Percentiles rank a stretch among this genome's conserved stretches.
Conservation (phyloP, 2,113 vertebrate genomes). For the Saguinus midas region DNA sequence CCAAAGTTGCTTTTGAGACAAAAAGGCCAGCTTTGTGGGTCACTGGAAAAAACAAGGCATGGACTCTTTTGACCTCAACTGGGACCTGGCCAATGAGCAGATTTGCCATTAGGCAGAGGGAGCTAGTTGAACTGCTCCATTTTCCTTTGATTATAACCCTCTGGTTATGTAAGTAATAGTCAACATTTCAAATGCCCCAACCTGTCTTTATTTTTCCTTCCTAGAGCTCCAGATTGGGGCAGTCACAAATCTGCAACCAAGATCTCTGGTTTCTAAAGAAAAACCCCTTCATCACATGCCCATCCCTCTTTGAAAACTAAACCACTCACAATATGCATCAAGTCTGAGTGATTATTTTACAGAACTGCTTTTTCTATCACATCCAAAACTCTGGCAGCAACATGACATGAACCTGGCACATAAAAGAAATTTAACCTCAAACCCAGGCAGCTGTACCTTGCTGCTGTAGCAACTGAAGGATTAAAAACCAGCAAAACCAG, state of each 20-base stretch:
- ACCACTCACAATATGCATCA: not conserved
- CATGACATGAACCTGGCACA: constrained; percentile 19
- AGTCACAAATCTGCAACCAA: not conserved
- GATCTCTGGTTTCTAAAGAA: not conserved
- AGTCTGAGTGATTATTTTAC: not conserved
- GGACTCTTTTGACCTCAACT: not conserved
- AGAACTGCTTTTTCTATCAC: constrained; percentile 11
- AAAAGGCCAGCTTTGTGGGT: not conserved
- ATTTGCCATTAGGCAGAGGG: not conserved
- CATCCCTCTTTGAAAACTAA: not conserved
- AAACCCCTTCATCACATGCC: not conserved
- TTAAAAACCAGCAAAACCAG: constrained; percentile 21
- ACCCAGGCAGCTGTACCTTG: constrained; percentile 35
- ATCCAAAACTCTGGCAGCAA: constrained; percentile 9
- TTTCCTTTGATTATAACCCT: not conserved
- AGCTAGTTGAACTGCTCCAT: not conserved
- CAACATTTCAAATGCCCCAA: not conserved
- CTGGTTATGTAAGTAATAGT: not conserved
- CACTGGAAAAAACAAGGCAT: not conserved
- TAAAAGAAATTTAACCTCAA: constrained; percentile 27
- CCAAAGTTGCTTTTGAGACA: not conserved
- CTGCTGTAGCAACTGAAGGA: not conserved
- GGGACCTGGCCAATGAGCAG: not conserved
- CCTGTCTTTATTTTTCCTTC: not conserved
- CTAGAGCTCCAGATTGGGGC: not conserved